A percentile compares a stretch with the other conserved stretches of the same genome.
phyloP scores from a whole-genome alignment of 2,113 vertebrate species.

The Hippolais icterina region DNA sequence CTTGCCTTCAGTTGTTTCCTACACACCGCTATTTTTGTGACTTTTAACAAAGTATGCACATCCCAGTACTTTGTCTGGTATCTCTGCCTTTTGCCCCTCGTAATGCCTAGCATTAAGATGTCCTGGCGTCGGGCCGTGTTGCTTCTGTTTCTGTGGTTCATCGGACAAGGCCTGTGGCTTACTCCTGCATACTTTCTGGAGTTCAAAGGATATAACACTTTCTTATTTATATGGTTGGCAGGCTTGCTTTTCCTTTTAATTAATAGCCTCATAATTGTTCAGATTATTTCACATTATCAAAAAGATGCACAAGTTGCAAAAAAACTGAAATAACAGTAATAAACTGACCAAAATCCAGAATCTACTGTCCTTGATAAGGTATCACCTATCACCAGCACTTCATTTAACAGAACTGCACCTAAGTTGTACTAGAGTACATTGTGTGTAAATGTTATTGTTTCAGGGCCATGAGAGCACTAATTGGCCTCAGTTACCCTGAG shows the following conservation, averaged over 20 bases:
- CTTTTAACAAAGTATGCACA: slow-evolving; percentile 98
- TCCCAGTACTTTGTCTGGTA: slow-evolving; percentile 99
- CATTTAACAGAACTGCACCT: accelerated
- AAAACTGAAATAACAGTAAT: slow-evolving; percentile 41
- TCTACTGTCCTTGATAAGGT: neutral
- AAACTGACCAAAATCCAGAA: neutral
- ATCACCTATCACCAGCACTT: neutral
- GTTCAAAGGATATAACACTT: slow-evolving; percentile 89
- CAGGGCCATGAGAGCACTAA: accelerated
- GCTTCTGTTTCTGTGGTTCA: slow-evolving; percentile 86
- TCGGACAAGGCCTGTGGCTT: slow-evolving; percentile 90
- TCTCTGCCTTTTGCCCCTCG: slow-evolving; percentile 88
- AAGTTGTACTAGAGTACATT: neutral
- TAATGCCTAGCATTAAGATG: slow-evolving; percentile 82
- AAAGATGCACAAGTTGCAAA: neutral
- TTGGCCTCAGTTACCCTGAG: no score
- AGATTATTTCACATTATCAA: slow-evolving; percentile 86
- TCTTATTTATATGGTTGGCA: slow-evolving; percentile 86
- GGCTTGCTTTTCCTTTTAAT: slow-evolving; percentile 87
- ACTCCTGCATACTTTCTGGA: slow-evolving; percentile 87
- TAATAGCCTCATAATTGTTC: slow-evolving; percentile 84
- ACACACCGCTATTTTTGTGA: slow-evolving; percentile 89
- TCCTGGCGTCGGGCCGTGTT: slow-evolving; percentile 56
- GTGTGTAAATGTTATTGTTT: neutral
- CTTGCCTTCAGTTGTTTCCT: slow-evolving; percentile 90